Evolutionary conservation across 1,140 invertebrate species (phyloP), one percentile per base, ranked within the genome.

Genomic region (Ctenoplectra terminalis): DNA sequence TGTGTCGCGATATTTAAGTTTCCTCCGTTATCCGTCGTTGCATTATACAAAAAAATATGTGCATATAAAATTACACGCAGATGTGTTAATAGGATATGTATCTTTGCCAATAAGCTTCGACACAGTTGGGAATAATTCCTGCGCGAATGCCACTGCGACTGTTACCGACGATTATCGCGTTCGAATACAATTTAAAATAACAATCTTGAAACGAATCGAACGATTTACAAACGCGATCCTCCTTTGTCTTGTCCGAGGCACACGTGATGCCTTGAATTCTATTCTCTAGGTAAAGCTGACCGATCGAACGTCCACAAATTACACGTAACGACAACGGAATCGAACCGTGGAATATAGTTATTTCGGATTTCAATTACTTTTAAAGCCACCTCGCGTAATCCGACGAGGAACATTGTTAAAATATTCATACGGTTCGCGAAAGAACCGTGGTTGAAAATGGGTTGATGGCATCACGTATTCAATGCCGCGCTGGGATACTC

Each of bases 251-350:
- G 34, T 1, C 8, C 17, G 46, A 3, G n/a, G 15, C 48, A 52
- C 58, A 37, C 37, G 48, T 80, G 77, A 80, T 73, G 58, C 63
- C n/a, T 40, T 54, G 29, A 76, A 40, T 43, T 8, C n/a, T n/a
- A n/a, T n/a, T n/a, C 2, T 54, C 4, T 9, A 52, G 4, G n/a
- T 61, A 61, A 50, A 46, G 56, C 11, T n/a, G n/a, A 48, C 4
- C 54, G 56, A 79, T 71, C 64, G 74, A 70, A 70, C 31, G n/a
- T 48, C 17, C 26, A 48, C 48, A 37, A 61, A 50, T 23, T 69
- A 52, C 52, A 63, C 67, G 60, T 9, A n/a, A 31, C 29, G 40
- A 70, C 37, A 61, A 71, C 52, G 46, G 15, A 73, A 61, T 52
- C 50, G 20, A 50, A n/a, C 13, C 37, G 20, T n/a, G 26, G 43